Percentiles rank a stretch among this genome's conserved stretches.
Conservation (phyloP, 2,888 invertebrate species). For the Sarcophaga carnaria region DNA sequence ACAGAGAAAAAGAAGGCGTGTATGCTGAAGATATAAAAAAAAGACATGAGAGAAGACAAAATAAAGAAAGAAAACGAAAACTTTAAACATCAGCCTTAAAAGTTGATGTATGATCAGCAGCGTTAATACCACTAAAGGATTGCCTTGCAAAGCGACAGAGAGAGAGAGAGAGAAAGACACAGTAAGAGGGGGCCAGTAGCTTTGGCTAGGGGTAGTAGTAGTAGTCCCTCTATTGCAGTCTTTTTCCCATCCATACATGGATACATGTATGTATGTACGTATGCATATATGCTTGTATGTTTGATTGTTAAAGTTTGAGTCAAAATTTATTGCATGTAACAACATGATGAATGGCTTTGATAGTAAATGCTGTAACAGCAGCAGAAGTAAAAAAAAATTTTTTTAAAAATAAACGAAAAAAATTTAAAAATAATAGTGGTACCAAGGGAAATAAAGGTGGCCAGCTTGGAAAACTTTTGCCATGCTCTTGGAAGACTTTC, state of each 20-base stretch:
- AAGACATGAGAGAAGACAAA: background rate
- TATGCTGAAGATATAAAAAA: background rate
- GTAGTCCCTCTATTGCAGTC: background rate
- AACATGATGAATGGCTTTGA: conserved; percentile 79
- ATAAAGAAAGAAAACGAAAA: conserved; percentile 20
- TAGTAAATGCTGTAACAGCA: conserved; percentile 73
- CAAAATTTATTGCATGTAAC: conserved; percentile 79
- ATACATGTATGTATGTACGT: background rate
- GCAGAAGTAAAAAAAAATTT: conserved; percentile 9
- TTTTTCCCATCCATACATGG: background rate
- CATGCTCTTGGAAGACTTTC: too few relatives aligned
- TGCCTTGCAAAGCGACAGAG: too few relatives aligned
- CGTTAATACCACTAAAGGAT: conserved; percentile 47
- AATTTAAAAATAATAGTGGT: too few relatives aligned
- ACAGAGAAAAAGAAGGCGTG: conserved; percentile 26
- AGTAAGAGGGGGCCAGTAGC: too few relatives aligned
- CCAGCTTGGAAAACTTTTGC: too few relatives aligned
- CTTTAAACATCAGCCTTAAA: conserved; percentile 56
- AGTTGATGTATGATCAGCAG: conserved; percentile 59
- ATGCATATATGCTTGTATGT: background rate
- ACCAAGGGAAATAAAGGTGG: too few relatives aligned
- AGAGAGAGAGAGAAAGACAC: too few relatives aligned
- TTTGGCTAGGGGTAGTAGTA: too few relatives aligned
- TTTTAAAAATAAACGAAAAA: conserved; percentile 11
- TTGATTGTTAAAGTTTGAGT: conserved; percentile 57